Conservation (phyloP, 1,140 invertebrate genomes). For the Drosophila serrata region DNA sequence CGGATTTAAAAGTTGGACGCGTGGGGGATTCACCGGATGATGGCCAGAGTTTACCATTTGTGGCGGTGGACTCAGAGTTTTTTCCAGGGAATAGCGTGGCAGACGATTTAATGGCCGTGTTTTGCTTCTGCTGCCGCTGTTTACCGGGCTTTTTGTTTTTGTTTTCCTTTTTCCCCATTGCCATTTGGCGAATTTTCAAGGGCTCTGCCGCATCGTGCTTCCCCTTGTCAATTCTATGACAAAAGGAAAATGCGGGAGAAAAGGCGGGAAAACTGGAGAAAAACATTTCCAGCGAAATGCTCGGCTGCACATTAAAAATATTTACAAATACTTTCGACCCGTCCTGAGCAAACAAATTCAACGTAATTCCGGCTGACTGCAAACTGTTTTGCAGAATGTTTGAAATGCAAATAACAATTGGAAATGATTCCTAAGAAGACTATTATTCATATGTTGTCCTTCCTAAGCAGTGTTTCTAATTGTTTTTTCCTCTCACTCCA, state of each 20-base stretch:
- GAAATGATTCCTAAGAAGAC: constrained; percentile 3
- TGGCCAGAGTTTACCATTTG: constrained; percentile 40
- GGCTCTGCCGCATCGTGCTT: constrained; percentile 27
- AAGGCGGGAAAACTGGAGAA: constrained; percentile 17
- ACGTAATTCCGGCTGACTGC: constrained; percentile 31
- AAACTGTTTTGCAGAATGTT: constrained; percentile 28
- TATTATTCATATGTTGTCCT: constrained; percentile 4
- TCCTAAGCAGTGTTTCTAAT: neutral
- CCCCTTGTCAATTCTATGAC: constrained; percentile 33
- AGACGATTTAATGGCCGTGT: constrained; percentile 57
- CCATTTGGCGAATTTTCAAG: constrained; percentile 54
- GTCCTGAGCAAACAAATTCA: constrained; percentile 47
- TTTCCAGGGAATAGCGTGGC: constrained; percentile 55
- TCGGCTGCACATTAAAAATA: constrained; percentile 64
- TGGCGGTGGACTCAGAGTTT: constrained; percentile 38
- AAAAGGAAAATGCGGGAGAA: constrained; percentile 24
- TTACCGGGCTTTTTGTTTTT: constrained; percentile 51
- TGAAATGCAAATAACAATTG: constrained; percentile 12
- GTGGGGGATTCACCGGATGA: constrained; percentile 50
- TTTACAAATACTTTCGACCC: constrained; percentile 64
- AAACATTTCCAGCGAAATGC: constrained; percentile 72
- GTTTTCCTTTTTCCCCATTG: constrained; percentile 53
- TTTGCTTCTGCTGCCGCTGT: constrained; percentile 33
- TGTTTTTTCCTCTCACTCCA: no score
- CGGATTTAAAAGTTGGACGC: constrained; percentile 4